Conservation (phyloP, 2,113 vertebrate species). For the Picathartes gymnocephalus region DNA sequence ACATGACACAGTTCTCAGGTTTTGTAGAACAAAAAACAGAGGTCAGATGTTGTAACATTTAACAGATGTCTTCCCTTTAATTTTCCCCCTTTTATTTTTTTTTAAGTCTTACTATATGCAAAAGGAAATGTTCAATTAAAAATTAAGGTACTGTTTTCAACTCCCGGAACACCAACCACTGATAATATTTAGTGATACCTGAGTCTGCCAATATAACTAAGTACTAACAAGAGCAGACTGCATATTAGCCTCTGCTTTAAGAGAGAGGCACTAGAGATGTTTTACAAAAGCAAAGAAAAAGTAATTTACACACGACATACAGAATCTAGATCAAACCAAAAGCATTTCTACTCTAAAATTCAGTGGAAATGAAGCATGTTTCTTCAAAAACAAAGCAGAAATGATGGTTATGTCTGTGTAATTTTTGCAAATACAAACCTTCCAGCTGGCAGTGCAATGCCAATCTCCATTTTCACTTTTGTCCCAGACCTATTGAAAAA, state of each 20-base stretch:
- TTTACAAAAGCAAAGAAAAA: not conserved
- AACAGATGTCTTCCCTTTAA: not conserved
- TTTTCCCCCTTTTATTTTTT: accelerated
- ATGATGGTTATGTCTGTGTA: not conserved
- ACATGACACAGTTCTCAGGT: not conserved
- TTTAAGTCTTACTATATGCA: not conserved
- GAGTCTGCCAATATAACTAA: not conserved
- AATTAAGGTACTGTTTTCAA: not conserved
- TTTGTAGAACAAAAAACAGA: not conserved
- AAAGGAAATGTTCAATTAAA: not conserved
- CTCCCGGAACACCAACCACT: not conserved
- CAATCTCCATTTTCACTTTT: conserved; percentile 95
- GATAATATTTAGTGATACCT: not conserved
- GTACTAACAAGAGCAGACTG: not conserved
- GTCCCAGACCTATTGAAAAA: conserved; percentile 89
- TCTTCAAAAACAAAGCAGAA: not conserved
- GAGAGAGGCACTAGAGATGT: not conserved
- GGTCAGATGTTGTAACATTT: not conserved
- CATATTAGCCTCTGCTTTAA: not conserved
- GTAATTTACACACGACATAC: not conserved
- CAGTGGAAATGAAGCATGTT: not conserved
- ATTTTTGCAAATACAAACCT: conserved; percentile 74
- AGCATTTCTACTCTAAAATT: not conserved
- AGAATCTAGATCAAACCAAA: not conserved
- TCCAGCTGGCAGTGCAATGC: conserved; percentile 98